Conservation (phyloP, 2,113 vertebrate species). For the Cyphomyrus discorhynchus region DNA sequence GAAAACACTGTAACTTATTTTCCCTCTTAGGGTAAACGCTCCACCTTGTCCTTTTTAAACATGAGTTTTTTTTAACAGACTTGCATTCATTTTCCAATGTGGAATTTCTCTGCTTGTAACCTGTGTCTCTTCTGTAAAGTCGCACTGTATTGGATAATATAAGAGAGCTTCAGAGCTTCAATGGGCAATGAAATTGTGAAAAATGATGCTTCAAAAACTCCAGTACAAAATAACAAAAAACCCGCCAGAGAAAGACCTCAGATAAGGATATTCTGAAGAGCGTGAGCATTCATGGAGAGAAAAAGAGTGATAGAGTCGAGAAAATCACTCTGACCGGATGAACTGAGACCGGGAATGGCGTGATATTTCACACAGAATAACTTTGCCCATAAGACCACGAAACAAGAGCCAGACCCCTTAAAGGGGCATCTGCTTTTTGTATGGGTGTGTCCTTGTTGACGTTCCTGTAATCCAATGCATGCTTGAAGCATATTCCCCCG, state of each 20-base stretch:
- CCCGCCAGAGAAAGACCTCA: not conserved
- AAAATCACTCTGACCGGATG: not conserved
- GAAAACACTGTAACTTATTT: not conserved
- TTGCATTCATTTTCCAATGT: not conserved
- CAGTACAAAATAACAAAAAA: not conserved
- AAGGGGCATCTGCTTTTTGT: not conserved
- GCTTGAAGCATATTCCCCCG: not conserved
- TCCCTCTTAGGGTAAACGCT: not conserved
- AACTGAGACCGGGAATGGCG: not conserved
- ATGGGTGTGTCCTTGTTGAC: not conserved
- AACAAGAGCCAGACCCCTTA: not conserved
- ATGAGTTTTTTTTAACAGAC: not conserved
- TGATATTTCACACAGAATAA: not conserved
- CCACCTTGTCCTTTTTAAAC: not conserved
- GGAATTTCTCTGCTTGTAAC: not conserved
- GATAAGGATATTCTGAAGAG: not conserved
- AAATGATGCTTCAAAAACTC: not conserved
- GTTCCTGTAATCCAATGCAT: not conserved
- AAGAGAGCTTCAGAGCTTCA: not conserved
- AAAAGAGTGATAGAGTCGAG: not conserved
- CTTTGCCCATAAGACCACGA: not conserved
- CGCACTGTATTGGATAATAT: not conserved
- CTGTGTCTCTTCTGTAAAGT: not conserved
- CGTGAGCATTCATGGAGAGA: not conserved
- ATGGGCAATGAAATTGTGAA: not conserved